Percentiles rank a stretch among this genome's conserved stretches.
Evolutionary conservation across 2,113 vertebrate genomes (phyloP).

Genomic region (Neotoma lepida): DNA sequence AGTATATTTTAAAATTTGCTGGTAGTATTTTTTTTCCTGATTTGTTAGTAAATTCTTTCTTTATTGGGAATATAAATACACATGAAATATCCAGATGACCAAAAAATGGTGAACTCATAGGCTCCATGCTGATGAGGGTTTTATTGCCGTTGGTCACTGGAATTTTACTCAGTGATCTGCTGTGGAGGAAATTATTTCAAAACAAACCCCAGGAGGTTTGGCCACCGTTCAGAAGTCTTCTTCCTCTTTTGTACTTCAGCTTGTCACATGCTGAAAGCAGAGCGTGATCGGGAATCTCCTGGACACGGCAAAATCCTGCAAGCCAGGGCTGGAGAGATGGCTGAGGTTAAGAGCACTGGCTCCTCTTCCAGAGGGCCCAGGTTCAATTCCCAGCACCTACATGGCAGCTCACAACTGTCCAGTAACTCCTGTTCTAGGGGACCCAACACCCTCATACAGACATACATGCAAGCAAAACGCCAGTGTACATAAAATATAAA

Average conservation of each 20-base stretch:
- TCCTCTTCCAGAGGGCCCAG: no score
- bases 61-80: background rate
- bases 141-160: background rate
- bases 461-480: no score
- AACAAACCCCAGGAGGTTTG: background rate
- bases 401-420: no score
- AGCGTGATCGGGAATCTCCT: background rate
- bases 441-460: no score
- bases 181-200: slow-evolving; percentile 27
- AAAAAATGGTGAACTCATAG: background rate
- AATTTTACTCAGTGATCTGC: background rate
- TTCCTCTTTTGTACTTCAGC: slow-evolving; percentile 55
- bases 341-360: no score
- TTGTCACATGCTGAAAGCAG: background rate
- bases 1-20: background rate
- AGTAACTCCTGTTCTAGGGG: no score
- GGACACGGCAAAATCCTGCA: background rate
- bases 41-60: slow-evolving; percentile 28
- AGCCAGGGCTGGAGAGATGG: no score
- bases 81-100: background rate
- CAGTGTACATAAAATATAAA: no score
- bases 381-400: no score
- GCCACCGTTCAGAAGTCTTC: background rate
- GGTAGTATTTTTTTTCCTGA: background rate
- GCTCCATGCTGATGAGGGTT: background rate